phyloP scores from a whole-genome alignment of 2,797 vertebrate genomes.

The Erethizon dorsatum region DNA sequence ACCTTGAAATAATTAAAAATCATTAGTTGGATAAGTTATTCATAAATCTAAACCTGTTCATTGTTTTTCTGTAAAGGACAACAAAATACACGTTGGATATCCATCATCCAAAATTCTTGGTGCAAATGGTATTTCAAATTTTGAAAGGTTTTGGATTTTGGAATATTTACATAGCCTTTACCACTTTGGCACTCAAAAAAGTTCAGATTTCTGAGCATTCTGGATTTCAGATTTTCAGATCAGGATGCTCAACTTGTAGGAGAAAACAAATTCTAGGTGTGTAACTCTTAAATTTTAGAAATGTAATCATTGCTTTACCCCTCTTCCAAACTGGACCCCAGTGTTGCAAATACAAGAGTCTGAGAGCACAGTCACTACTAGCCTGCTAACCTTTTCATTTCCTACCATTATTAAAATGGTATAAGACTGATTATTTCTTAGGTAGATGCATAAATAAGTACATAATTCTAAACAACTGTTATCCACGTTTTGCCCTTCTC shows the following conservation, averaged over 20 bases:
- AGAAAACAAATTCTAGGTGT: background rate
- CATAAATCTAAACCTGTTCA: conserved; percentile 34
- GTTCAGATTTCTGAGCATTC: background rate
- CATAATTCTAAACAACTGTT: conserved; percentile 2
- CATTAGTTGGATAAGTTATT: conserved; percentile 25
- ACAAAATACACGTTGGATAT: background rate
- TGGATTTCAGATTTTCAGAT: background rate
- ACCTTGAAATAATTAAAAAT: conserved; percentile 79
- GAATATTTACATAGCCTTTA: background rate
- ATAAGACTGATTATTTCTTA: background rate
- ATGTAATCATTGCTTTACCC: background rate
- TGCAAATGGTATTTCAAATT: background rate
- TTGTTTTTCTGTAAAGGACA: conserved; percentile 25
- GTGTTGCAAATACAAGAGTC: background rate
- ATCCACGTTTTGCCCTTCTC: background rate
- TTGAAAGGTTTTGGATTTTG: background rate
- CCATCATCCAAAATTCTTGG: background rate
- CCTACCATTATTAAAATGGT: conserved; percentile 10
- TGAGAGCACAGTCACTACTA: background rate
- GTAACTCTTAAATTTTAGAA: background rate
- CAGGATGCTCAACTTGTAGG: background rate
- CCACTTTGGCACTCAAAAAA: background rate
- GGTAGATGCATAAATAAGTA: background rate
- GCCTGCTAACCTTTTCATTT: background rate
- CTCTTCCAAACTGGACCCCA: background rate